Conservation (phyloP, 2,888 invertebrate species). For the Dioctria rufipes region DNA sequence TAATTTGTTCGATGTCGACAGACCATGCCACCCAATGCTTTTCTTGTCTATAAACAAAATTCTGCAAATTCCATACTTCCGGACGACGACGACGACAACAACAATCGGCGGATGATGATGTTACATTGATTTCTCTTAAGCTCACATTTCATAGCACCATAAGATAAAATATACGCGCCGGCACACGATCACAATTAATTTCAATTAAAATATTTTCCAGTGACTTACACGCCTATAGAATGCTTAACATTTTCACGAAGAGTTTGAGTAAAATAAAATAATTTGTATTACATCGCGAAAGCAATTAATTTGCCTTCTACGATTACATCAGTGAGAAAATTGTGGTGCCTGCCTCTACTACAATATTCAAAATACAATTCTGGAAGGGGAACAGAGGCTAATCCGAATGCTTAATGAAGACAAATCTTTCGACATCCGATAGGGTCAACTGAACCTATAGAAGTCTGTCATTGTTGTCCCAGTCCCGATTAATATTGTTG, state of each 20-base stretch:
- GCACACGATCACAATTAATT: constrained; percentile 23
- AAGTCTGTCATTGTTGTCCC: constrained; percentile 7
- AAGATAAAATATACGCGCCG: neutral
- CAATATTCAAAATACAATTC: neutral
- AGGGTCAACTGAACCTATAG: constrained; percentile 11
- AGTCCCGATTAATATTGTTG: constrained; percentile 7
- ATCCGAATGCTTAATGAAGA: constrained; percentile 16
- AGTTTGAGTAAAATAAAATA: neutral
- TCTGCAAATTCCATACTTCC: constrained; percentile 23
- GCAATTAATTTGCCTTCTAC: constrained; percentile 34
- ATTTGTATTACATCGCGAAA: neutral
- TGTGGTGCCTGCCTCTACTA: neutral
- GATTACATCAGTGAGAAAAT: neutral
- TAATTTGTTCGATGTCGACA: too few relatives aligned
- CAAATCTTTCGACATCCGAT: constrained; percentile 26
- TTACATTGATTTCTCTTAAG: constrained; percentile 24
- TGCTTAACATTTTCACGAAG: neutral
- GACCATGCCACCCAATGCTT: too few relatives aligned
- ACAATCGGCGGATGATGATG: too few relatives aligned
- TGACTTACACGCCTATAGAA: neutral
- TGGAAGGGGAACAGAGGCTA: neutral
- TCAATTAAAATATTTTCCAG: constrained; percentile 44
- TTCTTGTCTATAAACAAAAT: neutral
- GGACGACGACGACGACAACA: neutral
- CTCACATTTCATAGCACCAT: constrained; percentile 13